Evolutionary conservation across 2,888 invertebrate genomes (phyloP), one percentile per base, ranked within the genome.

Genomic region (Dione vanillae): DNA sequence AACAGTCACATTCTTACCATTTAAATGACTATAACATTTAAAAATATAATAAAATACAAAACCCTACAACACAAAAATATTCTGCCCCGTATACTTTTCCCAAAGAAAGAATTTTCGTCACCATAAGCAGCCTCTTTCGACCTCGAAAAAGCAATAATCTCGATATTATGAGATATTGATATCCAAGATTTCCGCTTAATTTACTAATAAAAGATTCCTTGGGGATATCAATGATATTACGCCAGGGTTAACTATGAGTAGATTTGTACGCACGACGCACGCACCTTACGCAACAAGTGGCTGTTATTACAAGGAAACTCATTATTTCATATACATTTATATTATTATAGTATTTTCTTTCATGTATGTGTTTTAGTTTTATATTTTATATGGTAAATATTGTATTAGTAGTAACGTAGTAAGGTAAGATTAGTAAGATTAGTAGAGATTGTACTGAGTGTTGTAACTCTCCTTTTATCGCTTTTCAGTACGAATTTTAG

Each of bases 211-310:
- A 84, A 81, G 81, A 79, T 66, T 69, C 69, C 78, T 76, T 73
- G 72, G 80, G 83, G 80, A 81, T 78, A 78, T 78, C 81, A 83
- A 85, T 83, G 79, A 80, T 78, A 82, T 88, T 85, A 85, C 80
- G 83, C 82, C 81, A 84, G 83, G 83, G 83, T 81, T 77, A 85
- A 86, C 75, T 81, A 80, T 77, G 85, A 86, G 75, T 81, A 80
- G 80, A 80, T 85, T 79, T 73, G 78, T 80, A 83, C 47, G 10
- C 80, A 83, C 47, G 10, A 47, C 83, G 83, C 84, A 85, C 84
- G 84, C 78, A 80, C 66, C 51, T 67, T 68, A 67, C 69, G 83
- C 87, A 87, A 87, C 87, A 88, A 86, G 87, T 86, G 83, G 82
- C 56, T 71, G 61, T 62, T 64, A 67, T 71, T 51, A 70, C 14